Base-by-base conservation (phyloP, 2,113 vertebrate genomes). In the Sturnus vulgaris region DNA sequence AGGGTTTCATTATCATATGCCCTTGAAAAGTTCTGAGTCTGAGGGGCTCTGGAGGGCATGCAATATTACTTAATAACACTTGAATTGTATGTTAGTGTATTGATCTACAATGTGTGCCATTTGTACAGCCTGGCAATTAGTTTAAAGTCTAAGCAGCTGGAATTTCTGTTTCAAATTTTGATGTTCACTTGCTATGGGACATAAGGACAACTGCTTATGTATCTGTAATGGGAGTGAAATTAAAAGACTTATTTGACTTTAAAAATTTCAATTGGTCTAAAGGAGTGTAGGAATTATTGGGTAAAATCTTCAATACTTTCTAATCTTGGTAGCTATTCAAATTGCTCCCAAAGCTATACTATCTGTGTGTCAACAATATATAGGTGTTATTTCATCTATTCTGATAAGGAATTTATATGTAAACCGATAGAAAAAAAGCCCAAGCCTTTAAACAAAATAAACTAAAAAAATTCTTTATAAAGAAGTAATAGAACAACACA, bases 251-350 rank as follows among this genome's bases (percentile, higher is more conserved):
- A 35, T 11, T 76, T 4, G 4, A 56, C 33, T 85, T 33, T 7
- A 83, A 40, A 30, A 35, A 53, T 56, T 91, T 82, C 69, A 82
- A n/a, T 56, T 1, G 1, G 11, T 77, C n/a, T 63, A n/a, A 82
- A 68, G 50, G 11, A 77, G 17, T 35, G 19, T 59, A 73, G 64
- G 5, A 11, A 78, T 69, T 93, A 86, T 18, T 5, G 6, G n/a
- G 30, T 72, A 50, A 94, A 92, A 94, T 77, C 59, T 92, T 89
- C 93, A 91, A 61, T 89, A 87, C 27, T 93, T 92, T 89, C 46
- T 89, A 72, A 76, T 82, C 70, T 82, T 66, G 13, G n/a, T 82
- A 80, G 50, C 77, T 91, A 94, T 61, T 95, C 55, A 76, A 82
- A 91, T 39, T 79, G 84, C 63, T 95, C 89, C 90, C 82, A 90